These are phyloP conservation scores for Paracentrotus lividus DNA, from an alignment of 53 echinoderm and acorn worm species.

Conservation along the genomic window DNA sequence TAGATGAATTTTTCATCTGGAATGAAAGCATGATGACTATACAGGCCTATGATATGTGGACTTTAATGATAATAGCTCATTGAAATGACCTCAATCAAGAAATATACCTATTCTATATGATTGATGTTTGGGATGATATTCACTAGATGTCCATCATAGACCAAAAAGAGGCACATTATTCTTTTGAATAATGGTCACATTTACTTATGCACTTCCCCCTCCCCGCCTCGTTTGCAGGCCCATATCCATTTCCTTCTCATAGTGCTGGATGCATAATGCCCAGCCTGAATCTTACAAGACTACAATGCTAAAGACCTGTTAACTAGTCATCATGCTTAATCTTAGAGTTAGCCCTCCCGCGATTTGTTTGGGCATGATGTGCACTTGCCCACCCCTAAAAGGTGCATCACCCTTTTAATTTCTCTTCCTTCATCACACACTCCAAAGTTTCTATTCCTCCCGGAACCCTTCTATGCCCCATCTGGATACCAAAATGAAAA, in stretches of 20 bases:
- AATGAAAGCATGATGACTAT: constrained; percentile 33
- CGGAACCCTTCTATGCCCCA: constrained; percentile 9
- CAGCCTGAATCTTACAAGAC: too few relatives aligned
- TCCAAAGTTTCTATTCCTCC: constrained; percentile 6
- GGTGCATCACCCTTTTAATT: constrained; percentile 43
- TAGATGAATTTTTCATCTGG: constrained; percentile 16
- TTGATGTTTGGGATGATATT: constrained; percentile 13
- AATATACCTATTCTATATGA: constrained; percentile 5
- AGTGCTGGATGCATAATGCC: not conserved
- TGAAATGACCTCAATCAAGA: constrained; percentile 21
- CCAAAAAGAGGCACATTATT: not conserved
- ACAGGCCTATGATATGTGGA: constrained; percentile 4
- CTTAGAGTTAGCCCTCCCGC: too few relatives aligned
- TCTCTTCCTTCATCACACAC: not conserved
- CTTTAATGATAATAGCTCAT: constrained; percentile 28
- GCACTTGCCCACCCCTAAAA: too few relatives aligned
- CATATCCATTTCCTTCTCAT: not conserved
- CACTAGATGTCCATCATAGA: not conserved
- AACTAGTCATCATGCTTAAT: too few relatives aligned
- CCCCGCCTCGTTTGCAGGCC: too few relatives aligned
- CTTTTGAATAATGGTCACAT: not conserved
- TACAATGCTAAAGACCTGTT: too few relatives aligned
- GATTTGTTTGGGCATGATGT: too few relatives aligned
- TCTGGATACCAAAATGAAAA: constrained; percentile 36
- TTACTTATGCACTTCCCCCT: not conserved